These are phyloP conservation scores for Julus scanicus DNA, from an alignment of 2,888 invertebrate genomes.

Conservation along the genomic window DNA sequence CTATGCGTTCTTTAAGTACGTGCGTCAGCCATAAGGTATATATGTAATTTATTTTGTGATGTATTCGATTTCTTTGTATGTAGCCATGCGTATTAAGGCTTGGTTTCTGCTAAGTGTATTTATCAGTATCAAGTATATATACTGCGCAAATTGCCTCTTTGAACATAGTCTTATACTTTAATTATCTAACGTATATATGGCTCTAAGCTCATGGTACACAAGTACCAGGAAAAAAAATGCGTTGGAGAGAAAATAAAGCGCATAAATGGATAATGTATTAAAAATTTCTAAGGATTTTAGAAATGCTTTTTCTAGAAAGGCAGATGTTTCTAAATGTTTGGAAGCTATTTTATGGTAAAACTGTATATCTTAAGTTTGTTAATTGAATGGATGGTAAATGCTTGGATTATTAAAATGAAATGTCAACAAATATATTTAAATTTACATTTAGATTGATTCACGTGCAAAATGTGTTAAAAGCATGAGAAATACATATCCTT, in stretches of 20 bases:
- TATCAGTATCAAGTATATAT: background rate
- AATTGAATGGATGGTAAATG: too few relatives aligned
- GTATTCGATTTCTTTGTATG: background rate
- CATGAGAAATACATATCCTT: too few relatives aligned
- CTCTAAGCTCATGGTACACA: background rate
- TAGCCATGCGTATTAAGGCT: background rate
- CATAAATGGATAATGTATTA: too few relatives aligned
- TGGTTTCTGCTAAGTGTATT: background rate
- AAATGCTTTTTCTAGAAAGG: too few relatives aligned
- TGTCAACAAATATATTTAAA: too few relatives aligned
- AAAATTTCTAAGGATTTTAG: too few relatives aligned
- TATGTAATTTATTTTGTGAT: slow-evolving; percentile 2
- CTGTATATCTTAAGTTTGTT: too few relatives aligned
- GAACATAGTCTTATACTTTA: background rate
- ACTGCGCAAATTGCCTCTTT: background rate
- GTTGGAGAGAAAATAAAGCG: background rate
- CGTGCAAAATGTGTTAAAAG: too few relatives aligned
- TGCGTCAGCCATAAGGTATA: slow-evolving; percentile 9
- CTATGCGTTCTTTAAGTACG: background rate
- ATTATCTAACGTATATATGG: background rate
- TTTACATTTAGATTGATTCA: too few relatives aligned
- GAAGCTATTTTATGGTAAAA: too few relatives aligned
- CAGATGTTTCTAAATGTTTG: too few relatives aligned
- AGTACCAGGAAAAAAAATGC: background rate
- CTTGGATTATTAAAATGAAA: too few relatives aligned